Base-by-base conservation (phyloP, 2,888 invertebrate species). In the Sminthurides aquaticus region DNA sequence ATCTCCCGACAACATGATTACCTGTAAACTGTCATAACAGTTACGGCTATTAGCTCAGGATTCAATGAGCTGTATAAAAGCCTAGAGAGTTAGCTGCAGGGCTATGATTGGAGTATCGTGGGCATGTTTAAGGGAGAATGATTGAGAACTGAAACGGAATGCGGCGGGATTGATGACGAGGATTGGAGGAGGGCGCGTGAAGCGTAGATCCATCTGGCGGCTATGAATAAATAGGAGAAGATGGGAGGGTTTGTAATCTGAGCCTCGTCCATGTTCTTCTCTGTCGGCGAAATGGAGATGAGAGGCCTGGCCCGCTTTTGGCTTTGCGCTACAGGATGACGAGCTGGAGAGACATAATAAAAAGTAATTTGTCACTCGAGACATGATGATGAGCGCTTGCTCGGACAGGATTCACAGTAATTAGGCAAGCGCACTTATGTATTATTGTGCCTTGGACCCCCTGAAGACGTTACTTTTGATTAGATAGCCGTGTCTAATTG, bases 401-500 rank as follows among this genome's bases (percentile, higher is more conserved):
- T 15, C 43, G 15, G 43, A 34, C 43, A 34, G 43, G 15, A 34
- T 34, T 15, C 43, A 15, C 43, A 34, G 43, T 34, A 34, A 34
- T 34, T 34, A 34, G 43, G 43, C 43, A 34, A 34, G 43, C 5
- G 8, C 15, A 15, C 43, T 5, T 34, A 34, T 15, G 43, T 15
- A 11, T 15, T 34, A 34, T 11, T 5, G 5, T 34, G 15, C 43
- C 5, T 11, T 11, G 43, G 43, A 34, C 43, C 43, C 43, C 52
- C 52, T 20, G 52, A 52, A 52, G 52, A 20, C 20, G 52, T 52
- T 15, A 20, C 52, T 52, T 52, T 52, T 52, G 5, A 52, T 52
- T 52, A 52, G 52, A 52, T 52, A 52, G 20, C 52, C 20, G 20
- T 52, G 52, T 52, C 52, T 52, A 52, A 52, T 52, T 52, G 52